Evolutionary conservation across 92 coral and sea anemone genomes (phyloP).

Genomic region (Blastomussa wellsi): DNA sequence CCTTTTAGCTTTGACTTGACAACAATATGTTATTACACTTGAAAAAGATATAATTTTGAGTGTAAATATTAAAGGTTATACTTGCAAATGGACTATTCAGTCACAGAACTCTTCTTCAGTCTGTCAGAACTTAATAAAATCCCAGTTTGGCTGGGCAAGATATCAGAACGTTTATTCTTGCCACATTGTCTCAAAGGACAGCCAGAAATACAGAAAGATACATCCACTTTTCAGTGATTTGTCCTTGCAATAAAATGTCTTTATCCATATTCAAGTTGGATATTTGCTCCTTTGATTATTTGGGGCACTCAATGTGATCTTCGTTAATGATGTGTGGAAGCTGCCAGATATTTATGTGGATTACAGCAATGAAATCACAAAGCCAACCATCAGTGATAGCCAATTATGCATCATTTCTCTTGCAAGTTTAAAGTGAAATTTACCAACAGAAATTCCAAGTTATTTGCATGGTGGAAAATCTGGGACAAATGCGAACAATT

Average conservation of each 20-base stretch:
- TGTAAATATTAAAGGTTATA: constrained; percentile 31
- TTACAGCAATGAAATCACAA: not conserved
- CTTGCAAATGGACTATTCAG: constrained; percentile 25
- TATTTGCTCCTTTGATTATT: constrained; percentile 39
- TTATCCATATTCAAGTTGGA: constrained; percentile 29
- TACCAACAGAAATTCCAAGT: not conserved
- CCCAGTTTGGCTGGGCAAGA: constrained; percentile 26
- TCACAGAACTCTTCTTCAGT: constrained; percentile 31
- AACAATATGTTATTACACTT: constrained; percentile 12
- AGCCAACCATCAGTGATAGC: not conserved
- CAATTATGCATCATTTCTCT: not conserved
- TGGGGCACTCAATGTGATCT: constrained; percentile 28
- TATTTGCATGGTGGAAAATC: not conserved
- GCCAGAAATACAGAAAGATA: constrained; percentile 26
- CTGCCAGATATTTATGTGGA: constrained; percentile 3
- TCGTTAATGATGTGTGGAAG: constrained; percentile 9
- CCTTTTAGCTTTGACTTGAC: constrained; percentile 27
- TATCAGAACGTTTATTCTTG: constrained; percentile 29
- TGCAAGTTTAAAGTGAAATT: not conserved
- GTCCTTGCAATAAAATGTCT: constrained; percentile 52
- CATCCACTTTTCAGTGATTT: constrained; percentile 21
- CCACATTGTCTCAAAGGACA: constrained; percentile 16
- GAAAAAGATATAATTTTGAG: constrained; percentile 13
- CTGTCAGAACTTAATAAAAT: constrained; percentile 13
- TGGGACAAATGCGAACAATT: not conserved